Evolutionary conservation across 2,113 vertebrate species (phyloP).

Genomic region (Prionailurus viverrinus): DNA sequence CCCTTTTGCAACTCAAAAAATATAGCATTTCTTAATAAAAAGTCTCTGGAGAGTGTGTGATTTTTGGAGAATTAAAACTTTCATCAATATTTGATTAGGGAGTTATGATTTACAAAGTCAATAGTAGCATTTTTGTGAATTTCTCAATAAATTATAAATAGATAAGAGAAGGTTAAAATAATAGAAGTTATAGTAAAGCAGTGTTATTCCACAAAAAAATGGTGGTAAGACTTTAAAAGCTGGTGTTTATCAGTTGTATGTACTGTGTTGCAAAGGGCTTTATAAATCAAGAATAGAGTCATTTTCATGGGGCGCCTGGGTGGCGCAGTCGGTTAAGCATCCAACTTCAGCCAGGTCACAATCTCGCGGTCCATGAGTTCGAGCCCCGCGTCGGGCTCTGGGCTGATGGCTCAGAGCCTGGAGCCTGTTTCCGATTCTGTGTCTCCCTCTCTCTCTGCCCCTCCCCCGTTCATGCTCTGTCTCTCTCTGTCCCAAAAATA

Average conservation of each 20-base stretch:
- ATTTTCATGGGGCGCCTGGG: not conserved
- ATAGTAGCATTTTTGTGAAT: not conserved
- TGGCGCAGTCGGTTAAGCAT: too few species aligned
- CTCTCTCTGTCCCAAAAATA: too few species aligned
- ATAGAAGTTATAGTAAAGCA: not conserved
- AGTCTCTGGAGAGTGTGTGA: not conserved
- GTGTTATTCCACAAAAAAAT: not conserved
- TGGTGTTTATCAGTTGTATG: not conserved
- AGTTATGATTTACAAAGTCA: not conserved
- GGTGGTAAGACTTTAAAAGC: not conserved
- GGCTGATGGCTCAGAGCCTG: too few species aligned
- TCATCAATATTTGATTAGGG: not conserved
- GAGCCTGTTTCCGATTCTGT: too few species aligned
- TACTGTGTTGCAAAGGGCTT: not conserved
- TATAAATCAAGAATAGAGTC: not conserved
- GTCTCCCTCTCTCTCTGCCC: too few species aligned
- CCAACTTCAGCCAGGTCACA: too few species aligned
- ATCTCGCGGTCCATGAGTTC: too few species aligned
- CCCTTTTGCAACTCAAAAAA: constrained; percentile 14
- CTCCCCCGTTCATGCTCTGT: too few species aligned
- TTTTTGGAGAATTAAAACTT: constrained; percentile 17
- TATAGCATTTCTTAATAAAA: not conserved
- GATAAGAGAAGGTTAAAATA: not conserved
- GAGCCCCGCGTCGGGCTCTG: too few species aligned
- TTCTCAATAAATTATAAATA: constrained; percentile 17